phyloP scores from a whole-genome alignment of 2,888 invertebrate genomes.

The Lithophane socia region DNA sequence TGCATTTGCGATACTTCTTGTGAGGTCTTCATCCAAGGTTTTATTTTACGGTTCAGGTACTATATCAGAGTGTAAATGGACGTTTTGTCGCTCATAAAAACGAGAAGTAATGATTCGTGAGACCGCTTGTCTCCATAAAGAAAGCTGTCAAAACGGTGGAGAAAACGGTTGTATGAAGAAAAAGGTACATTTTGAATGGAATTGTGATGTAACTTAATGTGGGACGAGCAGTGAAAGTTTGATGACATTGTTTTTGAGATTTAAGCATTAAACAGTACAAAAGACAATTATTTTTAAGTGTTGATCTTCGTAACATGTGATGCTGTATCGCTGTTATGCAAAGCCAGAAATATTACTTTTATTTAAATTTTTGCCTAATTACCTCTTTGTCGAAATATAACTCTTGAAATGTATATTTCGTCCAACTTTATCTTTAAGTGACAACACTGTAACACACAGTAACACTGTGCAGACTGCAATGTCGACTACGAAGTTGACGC shows the following conservation, averaged over 20 bases:
- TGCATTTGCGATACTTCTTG: slow-evolving; percentile 41
- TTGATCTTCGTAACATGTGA: slow-evolving; percentile 21
- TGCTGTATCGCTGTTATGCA: slow-evolving; percentile 28
- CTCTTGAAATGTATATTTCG: slow-evolving; percentile 16
- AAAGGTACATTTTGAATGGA: slow-evolving; percentile 65
- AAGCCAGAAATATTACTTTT: slow-evolving; percentile 4
- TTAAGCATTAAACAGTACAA: slow-evolving; percentile 44
- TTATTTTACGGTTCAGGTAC: slow-evolving; percentile 49
- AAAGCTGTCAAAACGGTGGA: slow-evolving; percentile 61
- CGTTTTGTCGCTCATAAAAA: slow-evolving; percentile 58
- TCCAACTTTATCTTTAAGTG: slow-evolving; percentile 10
- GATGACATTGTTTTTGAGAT: slow-evolving; percentile 72
- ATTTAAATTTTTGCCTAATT: slow-evolving; percentile 19
- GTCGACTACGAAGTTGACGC: slow-evolving; percentile 44
- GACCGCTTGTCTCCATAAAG: slow-evolving; percentile 57
- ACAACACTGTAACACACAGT: too few species aligned
- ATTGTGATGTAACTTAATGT: slow-evolving; percentile 75
- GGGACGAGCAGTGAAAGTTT: slow-evolving; percentile 77
- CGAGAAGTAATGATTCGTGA: slow-evolving; percentile 58
- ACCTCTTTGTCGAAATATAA: background rate
- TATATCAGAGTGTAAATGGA: slow-evolving; percentile 51
- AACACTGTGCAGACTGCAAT: slow-evolving; percentile 16
- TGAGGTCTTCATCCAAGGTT: slow-evolving; percentile 47
- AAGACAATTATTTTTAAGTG: slow-evolving; percentile 59
- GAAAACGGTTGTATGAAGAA: slow-evolving; percentile 63